These are phyloP conservation scores for Microplitis deprimator DNA, from an alignment of 2,888 invertebrate genomes.

Conservation along the genomic window DNA sequence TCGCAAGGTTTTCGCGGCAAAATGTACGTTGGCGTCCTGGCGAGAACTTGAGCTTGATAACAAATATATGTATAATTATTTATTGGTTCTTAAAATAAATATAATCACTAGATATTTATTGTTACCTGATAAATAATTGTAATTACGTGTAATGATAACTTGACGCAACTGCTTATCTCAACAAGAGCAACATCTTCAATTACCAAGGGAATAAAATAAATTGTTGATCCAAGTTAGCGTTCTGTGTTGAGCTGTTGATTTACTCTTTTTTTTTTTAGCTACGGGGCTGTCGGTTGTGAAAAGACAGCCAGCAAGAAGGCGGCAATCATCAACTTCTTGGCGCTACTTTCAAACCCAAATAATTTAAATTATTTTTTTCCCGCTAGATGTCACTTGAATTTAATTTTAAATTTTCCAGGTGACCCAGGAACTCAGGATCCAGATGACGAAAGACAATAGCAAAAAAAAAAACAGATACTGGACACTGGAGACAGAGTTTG, in stretches of 20 bases:
- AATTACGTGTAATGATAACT: neutral
- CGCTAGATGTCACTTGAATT: no score
- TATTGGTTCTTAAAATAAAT: neutral
- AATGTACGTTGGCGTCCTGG: slow-evolving; percentile 4
- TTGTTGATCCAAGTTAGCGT: neutral
- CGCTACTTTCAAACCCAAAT: no score
- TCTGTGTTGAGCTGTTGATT: neutral
- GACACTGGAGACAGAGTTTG: no score
- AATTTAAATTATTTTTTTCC: no score
- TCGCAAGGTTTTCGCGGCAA: slow-evolving; percentile 2
- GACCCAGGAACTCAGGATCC: no score
- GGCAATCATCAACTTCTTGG: neutral
- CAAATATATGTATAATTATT: neutral
- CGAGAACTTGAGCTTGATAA: neutral
- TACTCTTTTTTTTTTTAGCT: neutral
- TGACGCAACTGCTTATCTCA: neutral
- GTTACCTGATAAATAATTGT: neutral
- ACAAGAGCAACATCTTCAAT: neutral
- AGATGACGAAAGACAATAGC: no score
- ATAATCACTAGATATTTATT: neutral
- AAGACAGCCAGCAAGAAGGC: neutral
- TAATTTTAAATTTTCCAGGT: no score
- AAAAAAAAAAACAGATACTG: no score
- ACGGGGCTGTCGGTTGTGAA: neutral
- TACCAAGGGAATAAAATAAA: neutral